Evolutionary conservation across 2,113 vertebrate genomes (phyloP).

Genomic region (Callithrix jacchus): DNA sequence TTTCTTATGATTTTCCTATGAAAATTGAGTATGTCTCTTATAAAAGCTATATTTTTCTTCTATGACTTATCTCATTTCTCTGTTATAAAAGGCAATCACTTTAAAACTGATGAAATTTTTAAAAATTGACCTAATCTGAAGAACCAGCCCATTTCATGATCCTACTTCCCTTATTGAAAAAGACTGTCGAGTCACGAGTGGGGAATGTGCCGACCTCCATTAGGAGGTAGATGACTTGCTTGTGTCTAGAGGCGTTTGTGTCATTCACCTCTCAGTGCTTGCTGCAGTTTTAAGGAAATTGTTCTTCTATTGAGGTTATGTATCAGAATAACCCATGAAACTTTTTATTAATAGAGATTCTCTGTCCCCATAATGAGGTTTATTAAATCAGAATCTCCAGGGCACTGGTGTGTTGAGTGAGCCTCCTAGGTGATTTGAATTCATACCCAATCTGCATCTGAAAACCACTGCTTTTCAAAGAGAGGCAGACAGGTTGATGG

Average conservation of each 20-base stretch:
- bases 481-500: not conserved
- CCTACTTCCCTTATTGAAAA: not conserved
- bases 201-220: not conserved
- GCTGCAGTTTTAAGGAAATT: not conserved
- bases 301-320: not conserved
- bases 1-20: conserved; percentile 20
- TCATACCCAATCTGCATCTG: not conserved
- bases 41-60: not conserved
- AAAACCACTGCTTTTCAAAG: not conserved
- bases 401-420: not conserved
- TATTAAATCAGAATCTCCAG: not conserved
- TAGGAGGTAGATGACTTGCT: not conserved
- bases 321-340: not conserved
- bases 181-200: not conserved
- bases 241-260: not conserved
- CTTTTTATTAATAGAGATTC: not conserved
- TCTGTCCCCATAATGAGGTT: not conserved
- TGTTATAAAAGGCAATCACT: not conserved
- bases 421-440: not conserved
- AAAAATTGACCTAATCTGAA: not conserved
- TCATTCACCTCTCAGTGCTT: not conserved
- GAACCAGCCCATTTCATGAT: not conserved
- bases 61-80: not conserved
- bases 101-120: not conserved
- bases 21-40: not conserved